Evolutionary conservation across 2,113 vertebrate genomes (phyloP).

Genomic region (Ictalurus punctatus): DNA sequence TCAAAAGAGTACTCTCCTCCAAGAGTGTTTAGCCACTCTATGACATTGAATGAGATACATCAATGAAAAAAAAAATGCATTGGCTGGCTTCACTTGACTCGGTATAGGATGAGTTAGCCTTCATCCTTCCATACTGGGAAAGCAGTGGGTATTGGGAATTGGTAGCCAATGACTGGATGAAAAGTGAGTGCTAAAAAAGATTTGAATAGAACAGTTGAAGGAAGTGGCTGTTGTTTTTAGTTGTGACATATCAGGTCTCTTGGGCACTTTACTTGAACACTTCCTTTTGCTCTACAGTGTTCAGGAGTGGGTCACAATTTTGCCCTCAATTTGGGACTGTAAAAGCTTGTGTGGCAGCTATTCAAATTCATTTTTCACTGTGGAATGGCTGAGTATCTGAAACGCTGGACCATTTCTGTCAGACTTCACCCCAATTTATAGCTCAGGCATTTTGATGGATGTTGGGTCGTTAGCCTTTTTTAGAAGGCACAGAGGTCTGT

Average conservation of each 20-base stretch:
- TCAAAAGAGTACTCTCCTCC: not conserved
- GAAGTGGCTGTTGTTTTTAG: slow-evolving; percentile 50
- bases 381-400: not conserved
- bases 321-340: not conserved
- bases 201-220: slow-evolving; percentile 1
- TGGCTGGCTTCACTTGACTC: not conserved
- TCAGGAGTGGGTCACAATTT: not conserved
- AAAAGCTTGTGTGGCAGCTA: slow-evolving; percentile 1
- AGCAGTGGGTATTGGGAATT: not conserved
- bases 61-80: not conserved
- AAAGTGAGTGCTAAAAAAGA: not conserved
- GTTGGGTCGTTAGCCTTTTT: not conserved
- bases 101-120: not conserved
- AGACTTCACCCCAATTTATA: slow-evolving; percentile 10
- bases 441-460: not conserved
- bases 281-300: slow-evolving; percentile 1
- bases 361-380: not conserved
- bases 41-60: not conserved
- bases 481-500: slow-evolving; percentile 3
- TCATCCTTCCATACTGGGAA: not conserved
- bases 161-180: not conserved
- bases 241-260: not conserved
- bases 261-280: not conserved
- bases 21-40: not conserved
- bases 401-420: not conserved